phyloP scores from a whole-genome alignment of 2,888 invertebrate genomes.

The Liposcelis brunnea region DNA sequence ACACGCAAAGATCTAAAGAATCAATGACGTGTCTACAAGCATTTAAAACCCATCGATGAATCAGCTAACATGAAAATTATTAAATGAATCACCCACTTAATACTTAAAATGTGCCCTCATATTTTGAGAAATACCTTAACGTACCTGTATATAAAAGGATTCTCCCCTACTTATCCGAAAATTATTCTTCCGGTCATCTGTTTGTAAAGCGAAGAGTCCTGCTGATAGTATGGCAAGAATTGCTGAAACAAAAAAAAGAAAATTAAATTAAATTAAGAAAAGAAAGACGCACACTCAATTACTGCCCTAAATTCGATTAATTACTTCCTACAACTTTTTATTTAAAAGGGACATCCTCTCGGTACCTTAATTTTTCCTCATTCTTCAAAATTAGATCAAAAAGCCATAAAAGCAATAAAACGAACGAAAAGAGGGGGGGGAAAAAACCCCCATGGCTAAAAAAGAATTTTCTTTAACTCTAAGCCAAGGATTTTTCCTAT shows the following conservation, averaged over 20 bases:
- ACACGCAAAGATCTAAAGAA: no score
- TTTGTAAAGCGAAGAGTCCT: slow-evolving; percentile 67
- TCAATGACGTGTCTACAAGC: no score
- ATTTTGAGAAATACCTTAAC: slow-evolving; percentile 9
- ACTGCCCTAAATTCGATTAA: not conserved
- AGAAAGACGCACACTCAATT: slow-evolving; percentile 1
- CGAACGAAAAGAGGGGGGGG: no score
- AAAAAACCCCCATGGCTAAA: no score
- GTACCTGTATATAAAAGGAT: slow-evolving; percentile 77
- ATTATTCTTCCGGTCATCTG: slow-evolving; percentile 58
- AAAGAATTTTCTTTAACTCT: no score
- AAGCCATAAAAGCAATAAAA: no score
- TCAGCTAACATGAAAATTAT: not conserved
- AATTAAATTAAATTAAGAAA: slow-evolving; percentile 9
- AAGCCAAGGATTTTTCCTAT: no score
- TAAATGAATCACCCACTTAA: not conserved
- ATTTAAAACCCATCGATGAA: not conserved
- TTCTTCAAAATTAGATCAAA: slow-evolving; percentile 7
- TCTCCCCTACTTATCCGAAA: slow-evolving; percentile 60
- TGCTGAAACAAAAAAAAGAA: slow-evolving; percentile 36
- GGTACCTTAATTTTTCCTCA: no score
- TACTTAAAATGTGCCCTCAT: not conserved
- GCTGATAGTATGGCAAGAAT: slow-evolving; percentile 65
- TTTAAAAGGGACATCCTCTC: slow-evolving; percentile 19
- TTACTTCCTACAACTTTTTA: slow-evolving; percentile 15